Evolutionary conservation across 1,140 invertebrate genomes (phyloP), one percentile per base, ranked within the genome.

Genomic region (Doryteuthis pealeii): DNA sequence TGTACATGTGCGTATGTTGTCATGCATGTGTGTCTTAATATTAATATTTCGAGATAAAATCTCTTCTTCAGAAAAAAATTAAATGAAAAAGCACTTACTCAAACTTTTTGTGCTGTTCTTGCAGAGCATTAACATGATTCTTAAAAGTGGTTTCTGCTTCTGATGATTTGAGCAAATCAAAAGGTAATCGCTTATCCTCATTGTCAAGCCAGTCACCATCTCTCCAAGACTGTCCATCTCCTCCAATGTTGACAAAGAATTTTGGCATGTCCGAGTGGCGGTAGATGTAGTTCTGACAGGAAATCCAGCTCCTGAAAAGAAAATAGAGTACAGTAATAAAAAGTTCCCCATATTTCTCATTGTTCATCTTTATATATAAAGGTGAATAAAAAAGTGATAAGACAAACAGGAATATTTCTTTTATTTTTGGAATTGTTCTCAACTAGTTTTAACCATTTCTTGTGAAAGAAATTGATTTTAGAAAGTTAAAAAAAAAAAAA

Each of bases 131-230:
- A 32, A 96, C 91, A 88, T 96, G 95, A 83, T 95, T 96, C 84
- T 94, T 94, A 87, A 95, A 98, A 12, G 95, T 94, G 0, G 92
- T 93, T 87, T 97, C 95, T 18, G 95, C 95, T 85, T 98, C 96
- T 66, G 92, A 91, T 4, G 94, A 95, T 80, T 95, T 94, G 15
- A 98, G 89, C 70, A 98, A 93, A 85, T 96, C 95, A 84, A 94
- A 95, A 2, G 96, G 96, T 84, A 98, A 96, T 82, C 94, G 90
- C 18, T 81, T 83, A 76, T 91, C 90, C 18, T 80, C 75, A 14
- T 74, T 77, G 78, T 91, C 90, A 22, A 91, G 90, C 71, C 92
- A 90, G 82, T 93, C 92, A 81, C 91, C 91, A 83, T 94, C 93
- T 32, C 93, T 92, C 94, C 94, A 95, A 1, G 92, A 91, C 82